phyloP scores from a whole-genome alignment of 2,113 vertebrate genomes.

The Ictidomys tridecemlineatus region DNA sequence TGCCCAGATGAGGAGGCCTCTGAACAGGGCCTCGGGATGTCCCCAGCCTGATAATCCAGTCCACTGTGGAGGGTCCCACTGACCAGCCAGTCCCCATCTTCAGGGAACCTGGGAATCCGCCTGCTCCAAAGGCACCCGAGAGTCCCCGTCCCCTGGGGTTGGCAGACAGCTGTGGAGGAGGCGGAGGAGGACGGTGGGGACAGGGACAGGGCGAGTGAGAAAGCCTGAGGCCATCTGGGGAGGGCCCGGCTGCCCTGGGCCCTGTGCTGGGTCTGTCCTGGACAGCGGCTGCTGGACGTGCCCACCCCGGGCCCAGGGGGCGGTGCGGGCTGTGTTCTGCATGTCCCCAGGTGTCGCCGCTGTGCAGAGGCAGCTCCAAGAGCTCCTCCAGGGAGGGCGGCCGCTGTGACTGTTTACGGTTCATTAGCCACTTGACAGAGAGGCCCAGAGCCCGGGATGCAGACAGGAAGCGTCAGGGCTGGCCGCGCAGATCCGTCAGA shows the following conservation, averaged over 20 bases:
- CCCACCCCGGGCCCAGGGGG: accelerated
- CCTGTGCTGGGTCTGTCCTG: neutral
- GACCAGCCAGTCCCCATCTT: neutral
- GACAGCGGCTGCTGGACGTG: accelerated
- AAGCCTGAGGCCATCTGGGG: neutral
- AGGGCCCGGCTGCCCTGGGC: accelerated
- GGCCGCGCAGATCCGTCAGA: neutral
- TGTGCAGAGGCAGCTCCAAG: accelerated
- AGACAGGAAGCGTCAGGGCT: constrained; percentile 50
- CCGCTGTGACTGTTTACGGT: constrained; percentile 62
- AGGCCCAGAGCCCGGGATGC: neutral
- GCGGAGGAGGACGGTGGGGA: accelerated
- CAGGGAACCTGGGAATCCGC: neutral
- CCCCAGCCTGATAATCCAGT: neutral
- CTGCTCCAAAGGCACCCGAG: neutral
- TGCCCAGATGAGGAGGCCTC: neutral
- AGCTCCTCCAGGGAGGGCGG: neutral
- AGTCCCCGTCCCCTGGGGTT: neutral
- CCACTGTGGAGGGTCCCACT: neutral
- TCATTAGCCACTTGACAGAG: constrained; percentile 75
- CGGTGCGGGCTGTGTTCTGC: neutral
- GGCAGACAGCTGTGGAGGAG: neutral
- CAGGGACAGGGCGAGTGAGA: neutral
- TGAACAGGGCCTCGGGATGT: neutral
- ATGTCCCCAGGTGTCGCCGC: neutral